phyloP scores from a whole-genome alignment of 2,797 vertebrate genomes.

The Pangasius djambal region DNA sequence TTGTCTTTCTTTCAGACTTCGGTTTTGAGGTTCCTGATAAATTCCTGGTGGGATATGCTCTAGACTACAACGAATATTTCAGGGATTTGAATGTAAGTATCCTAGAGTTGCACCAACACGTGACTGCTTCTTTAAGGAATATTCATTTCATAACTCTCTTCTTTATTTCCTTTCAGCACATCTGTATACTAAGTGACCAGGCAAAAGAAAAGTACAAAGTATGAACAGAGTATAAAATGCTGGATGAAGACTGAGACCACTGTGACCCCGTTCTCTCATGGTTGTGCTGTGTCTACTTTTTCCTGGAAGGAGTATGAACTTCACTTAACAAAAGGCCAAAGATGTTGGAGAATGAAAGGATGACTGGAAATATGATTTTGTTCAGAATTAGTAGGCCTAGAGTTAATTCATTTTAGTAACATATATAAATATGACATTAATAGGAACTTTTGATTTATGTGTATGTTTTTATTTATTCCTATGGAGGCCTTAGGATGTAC shows the following conservation, averaged over 20 bases:
- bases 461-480: slow-evolving; percentile 26
- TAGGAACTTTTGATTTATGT: slow-evolving; percentile 1
- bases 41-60: slow-evolving; percentile 82
- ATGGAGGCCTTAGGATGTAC: slow-evolving; percentile 46
- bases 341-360: not conserved
- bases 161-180: slow-evolving; percentile 72
- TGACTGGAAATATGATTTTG: not conserved
- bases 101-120: not conserved
- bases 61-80: slow-evolving; percentile 87
- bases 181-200: slow-evolving; percentile 82
- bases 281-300: slow-evolving; percentile 1
- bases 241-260: slow-evolving; percentile 69
- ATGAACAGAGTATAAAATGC: slow-evolving; percentile 61
- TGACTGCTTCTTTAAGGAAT: not conserved
- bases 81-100: slow-evolving; percentile 82
- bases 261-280: slow-evolving; percentile 67
- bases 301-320: not conserved
- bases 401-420: not conserved
- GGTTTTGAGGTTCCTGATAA: slow-evolving; percentile 86
- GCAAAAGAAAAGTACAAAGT: slow-evolving; percentile 84
- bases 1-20: slow-evolving; percentile 70
- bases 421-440: not conserved
- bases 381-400: slow-evolving; percentile 11
- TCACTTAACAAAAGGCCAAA: slow-evolving; percentile 24
- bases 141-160: not conserved